phyloP scores from a whole-genome alignment of 2,113 vertebrate species.

The Hemiprocne comata region DNA sequence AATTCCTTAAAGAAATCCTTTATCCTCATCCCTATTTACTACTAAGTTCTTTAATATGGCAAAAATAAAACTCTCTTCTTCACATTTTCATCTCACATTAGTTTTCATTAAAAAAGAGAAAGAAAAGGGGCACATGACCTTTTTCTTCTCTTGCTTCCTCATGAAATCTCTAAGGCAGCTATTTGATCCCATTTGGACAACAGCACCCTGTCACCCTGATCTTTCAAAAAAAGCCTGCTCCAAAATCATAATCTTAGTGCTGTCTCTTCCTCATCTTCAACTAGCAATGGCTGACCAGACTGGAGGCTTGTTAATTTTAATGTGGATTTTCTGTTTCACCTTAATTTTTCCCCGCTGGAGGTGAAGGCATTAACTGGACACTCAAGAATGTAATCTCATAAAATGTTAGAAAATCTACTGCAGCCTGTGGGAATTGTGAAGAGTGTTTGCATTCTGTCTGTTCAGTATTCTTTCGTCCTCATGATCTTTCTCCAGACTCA shows the following conservation, averaged over 20 bases:
- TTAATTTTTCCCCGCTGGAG: neutral
- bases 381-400: neutral
- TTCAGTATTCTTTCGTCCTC: neutral
- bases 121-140: neutral
- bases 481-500: neutral
- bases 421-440: fast-evolving
- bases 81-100: neutral
- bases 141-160: neutral
- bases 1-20: neutral
- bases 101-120: neutral
- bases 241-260: neutral
- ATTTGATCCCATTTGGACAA: neutral
- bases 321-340: neutral
- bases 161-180: neutral
- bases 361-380: fast-evolving
- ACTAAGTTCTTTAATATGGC: neutral
- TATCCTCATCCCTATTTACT: neutral
- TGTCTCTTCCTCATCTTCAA: neutral
- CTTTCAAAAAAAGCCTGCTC: neutral
- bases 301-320: neutral
- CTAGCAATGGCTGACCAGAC: neutral
- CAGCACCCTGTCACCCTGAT: neutral
- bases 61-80: neutral
- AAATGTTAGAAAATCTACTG: neutral
- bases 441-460: neutral